Conservation (phyloP, 1,140 invertebrate genomes). For the Drosophila takahashii region DNA sequence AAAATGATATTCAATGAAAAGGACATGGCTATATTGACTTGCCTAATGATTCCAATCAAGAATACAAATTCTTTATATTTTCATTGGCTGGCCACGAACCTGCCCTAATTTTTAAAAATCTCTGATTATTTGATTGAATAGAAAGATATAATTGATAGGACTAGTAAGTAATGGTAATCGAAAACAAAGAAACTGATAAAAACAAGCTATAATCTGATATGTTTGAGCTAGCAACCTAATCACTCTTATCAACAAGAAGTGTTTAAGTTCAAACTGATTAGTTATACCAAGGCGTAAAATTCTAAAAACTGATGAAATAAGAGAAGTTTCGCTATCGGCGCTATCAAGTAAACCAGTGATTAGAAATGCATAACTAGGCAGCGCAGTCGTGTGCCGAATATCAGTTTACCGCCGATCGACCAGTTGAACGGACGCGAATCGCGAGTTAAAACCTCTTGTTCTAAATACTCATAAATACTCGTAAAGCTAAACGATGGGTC, state of each 20-base stretch:
- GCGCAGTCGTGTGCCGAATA: background rate
- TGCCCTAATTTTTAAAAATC: background rate
- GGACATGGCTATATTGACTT: too few species aligned
- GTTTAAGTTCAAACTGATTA: constrained; percentile 2
- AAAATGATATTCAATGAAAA: too few species aligned
- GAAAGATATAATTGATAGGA: background rate
- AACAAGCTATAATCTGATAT: background rate
- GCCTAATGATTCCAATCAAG: too few species aligned
- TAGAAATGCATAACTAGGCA: constrained; percentile 21
- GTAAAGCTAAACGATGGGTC: constrained; percentile 17
- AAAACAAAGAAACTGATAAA: background rate
- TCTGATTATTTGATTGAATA: background rate
- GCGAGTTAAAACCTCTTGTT: background rate
- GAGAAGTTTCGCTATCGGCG: background rate
- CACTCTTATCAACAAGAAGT: background rate
- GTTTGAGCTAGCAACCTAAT: background rate
- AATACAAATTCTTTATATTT: too few species aligned
- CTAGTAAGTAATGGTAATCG: background rate
- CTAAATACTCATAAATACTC: background rate
- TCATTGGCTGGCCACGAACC: background rate
- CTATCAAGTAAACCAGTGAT: constrained; percentile 1
- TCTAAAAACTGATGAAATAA: constrained; percentile 15
- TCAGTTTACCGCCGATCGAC: constrained; percentile 25
- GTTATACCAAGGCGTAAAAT: background rate
- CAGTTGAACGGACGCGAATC: constrained; percentile 5